phyloP scores from a whole-genome alignment of 2,888 invertebrate species.

The Chymomyza amoena region DNA sequence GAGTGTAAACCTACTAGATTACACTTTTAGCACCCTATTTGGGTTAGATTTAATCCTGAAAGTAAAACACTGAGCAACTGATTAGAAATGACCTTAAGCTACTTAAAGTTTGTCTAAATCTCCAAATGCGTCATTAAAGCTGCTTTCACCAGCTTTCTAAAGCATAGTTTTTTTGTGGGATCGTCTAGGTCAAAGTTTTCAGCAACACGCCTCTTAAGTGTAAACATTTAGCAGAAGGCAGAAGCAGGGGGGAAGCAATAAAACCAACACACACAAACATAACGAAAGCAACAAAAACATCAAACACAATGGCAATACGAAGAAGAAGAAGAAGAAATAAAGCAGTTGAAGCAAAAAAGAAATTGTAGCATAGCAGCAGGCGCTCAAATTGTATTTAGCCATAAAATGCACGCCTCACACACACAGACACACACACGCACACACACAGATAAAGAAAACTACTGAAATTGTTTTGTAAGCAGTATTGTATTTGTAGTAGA shows the following conservation, averaged over 20 bases:
- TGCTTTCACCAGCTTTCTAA: too few relatives aligned
- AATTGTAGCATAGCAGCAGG: slow-evolving; percentile 43
- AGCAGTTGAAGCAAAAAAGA: slow-evolving; percentile 9
- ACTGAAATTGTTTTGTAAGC: slow-evolving; percentile 47
- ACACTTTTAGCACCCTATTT: background rate
- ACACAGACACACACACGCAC: slow-evolving; percentile 10
- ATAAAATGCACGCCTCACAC: slow-evolving; percentile 48
- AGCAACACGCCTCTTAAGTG: background rate
- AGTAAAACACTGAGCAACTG: background rate
- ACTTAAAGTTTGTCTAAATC: background rate
- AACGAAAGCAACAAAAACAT: background rate
- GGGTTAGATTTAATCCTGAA: background rate
- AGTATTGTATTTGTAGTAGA: too few relatives aligned
- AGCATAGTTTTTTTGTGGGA: background rate
- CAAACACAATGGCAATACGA: slow-evolving; percentile 8
- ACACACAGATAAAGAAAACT: slow-evolving; percentile 39
- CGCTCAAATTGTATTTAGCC: slow-evolving; percentile 50
- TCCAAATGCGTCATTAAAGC: too few relatives aligned
- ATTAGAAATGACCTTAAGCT: background rate
- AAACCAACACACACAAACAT: background rate
- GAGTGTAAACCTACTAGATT: background rate
- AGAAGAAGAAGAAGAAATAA: slow-evolving; percentile 15
- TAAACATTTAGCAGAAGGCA: background rate
- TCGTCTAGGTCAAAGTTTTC: background rate
- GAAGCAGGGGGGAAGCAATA: background rate